Base-by-base conservation (phyloP, 2,113 vertebrate genomes). In the Tetrao urogallus region DNA sequence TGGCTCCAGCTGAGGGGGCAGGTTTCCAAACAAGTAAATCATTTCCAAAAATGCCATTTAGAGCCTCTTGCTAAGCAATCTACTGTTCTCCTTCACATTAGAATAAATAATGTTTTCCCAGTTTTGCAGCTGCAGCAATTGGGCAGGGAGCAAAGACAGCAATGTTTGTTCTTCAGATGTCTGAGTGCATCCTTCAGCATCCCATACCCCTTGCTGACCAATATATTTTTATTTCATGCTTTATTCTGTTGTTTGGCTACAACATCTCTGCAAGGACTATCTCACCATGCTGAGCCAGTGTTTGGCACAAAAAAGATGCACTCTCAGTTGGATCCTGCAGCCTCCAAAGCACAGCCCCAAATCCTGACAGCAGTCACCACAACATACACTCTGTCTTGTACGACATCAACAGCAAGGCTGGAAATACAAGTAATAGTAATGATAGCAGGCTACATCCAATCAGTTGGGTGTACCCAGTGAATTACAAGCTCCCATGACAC, bases 131-230 rank as follows among this genome's bases (percentile, higher is more conserved):
- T 66, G n/a, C 86, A 93, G 30, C 11, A 28, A 80, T 27, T 64
- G 34, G 36, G 48, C 34, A 79, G 40, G 10, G 13, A 89, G 42
- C 17, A 73, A 3, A 0, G 40, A 77, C 21, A 60, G 32, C 34
- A 60, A 25, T 28, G 13, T 28, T 63, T 73, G 47, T 34, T 74
- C 74, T 58, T 73, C 64, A 56, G 21, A 21, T 36, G 14, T 10
- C 6, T 3, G 0, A 82, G 40, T 0, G 0, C 0, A 1, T 75
- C 11, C 16, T 75, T 69, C 75, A 6, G 30, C 16, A 4, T 38
- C 22, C 45, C 61, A 24, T 20, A 27, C 32, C 58, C 47, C 61
- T 71, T 3, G 0, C 30, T 43, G 11, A 48, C 67, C 47, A 17
- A 87, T 58, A 27, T 12, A 40, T 3, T 25, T 67, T 38, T 10